Evolutionary conservation across 2,797 vertebrate genomes (phyloP), one percentile per base, ranked within the genome.

Genomic region (Adelosebastes latens): DNA sequence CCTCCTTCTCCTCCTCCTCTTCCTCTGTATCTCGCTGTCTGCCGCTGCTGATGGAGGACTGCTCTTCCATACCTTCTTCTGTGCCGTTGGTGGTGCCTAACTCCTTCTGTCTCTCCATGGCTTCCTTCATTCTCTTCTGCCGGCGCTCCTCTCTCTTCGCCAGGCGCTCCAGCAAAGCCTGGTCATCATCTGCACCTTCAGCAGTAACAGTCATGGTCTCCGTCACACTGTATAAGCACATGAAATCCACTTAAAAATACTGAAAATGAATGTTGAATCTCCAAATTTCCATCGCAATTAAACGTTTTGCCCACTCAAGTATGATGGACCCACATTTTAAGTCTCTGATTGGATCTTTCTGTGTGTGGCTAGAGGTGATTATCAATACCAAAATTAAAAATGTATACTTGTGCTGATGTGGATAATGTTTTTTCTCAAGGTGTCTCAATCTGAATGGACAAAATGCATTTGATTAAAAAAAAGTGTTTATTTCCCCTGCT

Each of bases 31-130:
- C 56, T 34, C 8, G 31, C 72, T 83, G 52, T 29, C 46, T 74
- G 53, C 68, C 76, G 60, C 29, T 58, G 69, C 24, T 63, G 31
- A 65, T 25, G 14, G 80, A 75, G 6, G 89, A 34, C 79, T 80
- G 71, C 71, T 91, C 90, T 31, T 93, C 92, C 22, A 53, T 24
- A 31, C 63, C 2, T 64, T 66, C 42, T 32, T 95, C 92, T 1
- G 81, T 88, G 55, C 87, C 87, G 13, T 91, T 91, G 83, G 64
- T 34, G 66, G 82, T 77, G 69, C 93, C 98, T 0, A 96, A 72
- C 77, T 98, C 97, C 89, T 97, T 98, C 86, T 99, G 98, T 31
- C 97, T 96, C 82, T 99, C 97, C 92, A 99, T 78, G 22, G 98
- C 97, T 84, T 99, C 99, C 91, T 95, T 96, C 86, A 98, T 96